Conservation (phyloP, 1,140 invertebrate genomes). For the Triops cancriformis region DNA sequence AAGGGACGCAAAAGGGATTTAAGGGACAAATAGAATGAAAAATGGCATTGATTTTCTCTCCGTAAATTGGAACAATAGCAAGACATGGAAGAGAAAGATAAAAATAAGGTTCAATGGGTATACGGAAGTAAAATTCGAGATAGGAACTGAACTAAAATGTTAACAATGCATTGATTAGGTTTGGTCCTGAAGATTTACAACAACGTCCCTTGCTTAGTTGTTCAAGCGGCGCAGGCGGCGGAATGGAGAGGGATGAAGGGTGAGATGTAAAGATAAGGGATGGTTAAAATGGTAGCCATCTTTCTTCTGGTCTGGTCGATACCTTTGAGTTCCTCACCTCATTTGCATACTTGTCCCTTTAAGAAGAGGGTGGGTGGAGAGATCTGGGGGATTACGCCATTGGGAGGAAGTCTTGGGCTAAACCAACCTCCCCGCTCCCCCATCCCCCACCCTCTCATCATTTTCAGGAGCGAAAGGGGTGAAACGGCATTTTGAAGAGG, state of each 20-base stretch:
- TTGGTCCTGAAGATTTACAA: too few relatives aligned
- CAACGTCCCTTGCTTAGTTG: not conserved
- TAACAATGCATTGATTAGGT: not conserved
- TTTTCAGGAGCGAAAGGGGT: not conserved
- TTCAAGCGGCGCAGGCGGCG: not conserved
- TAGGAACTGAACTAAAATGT: not conserved
- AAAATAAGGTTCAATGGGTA: too few relatives aligned
- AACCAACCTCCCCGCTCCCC: not conserved
- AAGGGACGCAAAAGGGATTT: too few relatives aligned
- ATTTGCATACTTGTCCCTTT: constrained; percentile 5
- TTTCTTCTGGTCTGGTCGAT: not conserved
- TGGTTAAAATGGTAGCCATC: not conserved
- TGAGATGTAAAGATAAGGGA: not conserved
- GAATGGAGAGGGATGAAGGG: not conserved
- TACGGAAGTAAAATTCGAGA: too few relatives aligned
- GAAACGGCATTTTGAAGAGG: not conserved
- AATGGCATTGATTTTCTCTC: too few relatives aligned
- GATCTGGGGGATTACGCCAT: not conserved
- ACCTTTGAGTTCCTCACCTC: constrained; percentile 6
- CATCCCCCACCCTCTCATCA: too few relatives aligned
- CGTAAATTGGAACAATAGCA: too few relatives aligned
- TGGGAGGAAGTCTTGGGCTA: not conserved
- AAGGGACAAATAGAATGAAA: too few relatives aligned
- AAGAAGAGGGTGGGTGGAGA: not conserved
- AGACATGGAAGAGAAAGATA: too few relatives aligned